phyloP scores from a whole-genome alignment of 1,140 invertebrate species.

The Macrostomum lignano region DNA sequence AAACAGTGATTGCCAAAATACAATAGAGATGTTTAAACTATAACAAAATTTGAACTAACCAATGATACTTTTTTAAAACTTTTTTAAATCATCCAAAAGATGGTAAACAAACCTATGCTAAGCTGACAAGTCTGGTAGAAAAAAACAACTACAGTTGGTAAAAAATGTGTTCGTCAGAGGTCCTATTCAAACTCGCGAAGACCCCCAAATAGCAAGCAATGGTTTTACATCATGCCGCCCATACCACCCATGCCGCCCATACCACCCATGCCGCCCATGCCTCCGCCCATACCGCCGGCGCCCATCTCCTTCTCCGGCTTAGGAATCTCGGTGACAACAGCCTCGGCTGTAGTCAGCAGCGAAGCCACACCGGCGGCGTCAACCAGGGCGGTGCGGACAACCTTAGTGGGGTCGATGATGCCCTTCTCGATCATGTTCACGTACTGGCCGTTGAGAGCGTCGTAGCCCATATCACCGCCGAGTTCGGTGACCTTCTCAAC shows the following conservation, averaged over 20 bases:
- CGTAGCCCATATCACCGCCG: constrained; percentile 54
- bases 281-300: constrained; percentile 33
- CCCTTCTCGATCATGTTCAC: constrained; percentile 86
- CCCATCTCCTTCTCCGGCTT: constrained; percentile 50
- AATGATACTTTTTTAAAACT: too few relatives aligned
- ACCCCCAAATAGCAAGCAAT: too few relatives aligned
- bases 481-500: constrained; percentile 48
- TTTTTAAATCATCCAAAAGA: too few relatives aligned
- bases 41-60: too few relatives aligned
- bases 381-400: constrained; percentile 74
- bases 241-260: constrained; percentile 29
- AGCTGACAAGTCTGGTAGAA: too few relatives aligned
- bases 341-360: constrained; percentile 77
- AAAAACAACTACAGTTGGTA: too few relatives aligned
- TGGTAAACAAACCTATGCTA: too few relatives aligned
- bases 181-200: too few relatives aligned
- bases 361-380: constrained; percentile 94
- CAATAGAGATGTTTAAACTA: too few relatives aligned
- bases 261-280: constrained; percentile 36
- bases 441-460: constrained; percentile 72
- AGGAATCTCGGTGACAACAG: constrained; percentile 68
- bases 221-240: constrained; percentile 9
- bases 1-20: too few relatives aligned
- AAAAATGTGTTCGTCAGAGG: too few relatives aligned
- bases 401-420: constrained; percentile 96